phyloP scores from a whole-genome alignment of 2,888 invertebrate genomes.

The Galerucella calmariensis region DNA sequence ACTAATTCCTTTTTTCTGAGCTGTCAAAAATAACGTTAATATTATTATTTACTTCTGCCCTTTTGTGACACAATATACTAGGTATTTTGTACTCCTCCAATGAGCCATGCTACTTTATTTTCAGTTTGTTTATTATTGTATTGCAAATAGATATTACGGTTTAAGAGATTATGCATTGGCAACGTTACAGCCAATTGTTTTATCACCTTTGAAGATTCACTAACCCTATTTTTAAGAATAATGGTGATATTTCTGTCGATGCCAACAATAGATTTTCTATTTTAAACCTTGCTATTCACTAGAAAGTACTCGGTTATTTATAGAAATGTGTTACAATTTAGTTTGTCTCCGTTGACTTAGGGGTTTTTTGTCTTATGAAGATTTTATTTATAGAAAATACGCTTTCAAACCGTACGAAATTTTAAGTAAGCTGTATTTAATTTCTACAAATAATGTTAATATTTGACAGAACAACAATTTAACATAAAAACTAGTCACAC shows the following conservation, averaged over 20 bases:
- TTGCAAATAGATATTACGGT: too few species aligned
- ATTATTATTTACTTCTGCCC: too few species aligned
- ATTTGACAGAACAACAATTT: too few species aligned
- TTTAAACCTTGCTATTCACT: conserved; percentile 33
- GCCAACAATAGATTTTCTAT: conserved; percentile 36
- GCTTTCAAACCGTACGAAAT: conserved; percentile 5
- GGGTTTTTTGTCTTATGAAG: conserved; percentile 37
- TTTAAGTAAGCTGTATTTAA: background rate
- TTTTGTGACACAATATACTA: too few species aligned
- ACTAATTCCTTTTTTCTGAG: too few species aligned
- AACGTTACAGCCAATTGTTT: background rate
- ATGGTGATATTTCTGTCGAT: conserved; percentile 24
- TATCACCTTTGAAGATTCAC: background rate
- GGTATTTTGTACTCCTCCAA: too few species aligned
- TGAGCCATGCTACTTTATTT: too few species aligned
- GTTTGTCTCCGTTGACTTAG: conserved; percentile 31
- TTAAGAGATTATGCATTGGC: background rate
- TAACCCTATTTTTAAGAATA: conserved; percentile 23
- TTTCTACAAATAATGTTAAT: background rate
- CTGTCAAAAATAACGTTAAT: too few species aligned
- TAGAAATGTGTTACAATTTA: conserved; percentile 35
- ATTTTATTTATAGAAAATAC: conserved; percentile 26
- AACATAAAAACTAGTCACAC: too few species aligned
- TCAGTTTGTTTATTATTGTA: too few species aligned
- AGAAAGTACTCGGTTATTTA: conserved; percentile 35